Percentiles rank a stretch among this genome's conserved stretches.
These are phyloP conservation scores for Tylochromis polylepis DNA, from an alignment of 2,113 vertebrate species.

Conservation along the genomic window DNA sequence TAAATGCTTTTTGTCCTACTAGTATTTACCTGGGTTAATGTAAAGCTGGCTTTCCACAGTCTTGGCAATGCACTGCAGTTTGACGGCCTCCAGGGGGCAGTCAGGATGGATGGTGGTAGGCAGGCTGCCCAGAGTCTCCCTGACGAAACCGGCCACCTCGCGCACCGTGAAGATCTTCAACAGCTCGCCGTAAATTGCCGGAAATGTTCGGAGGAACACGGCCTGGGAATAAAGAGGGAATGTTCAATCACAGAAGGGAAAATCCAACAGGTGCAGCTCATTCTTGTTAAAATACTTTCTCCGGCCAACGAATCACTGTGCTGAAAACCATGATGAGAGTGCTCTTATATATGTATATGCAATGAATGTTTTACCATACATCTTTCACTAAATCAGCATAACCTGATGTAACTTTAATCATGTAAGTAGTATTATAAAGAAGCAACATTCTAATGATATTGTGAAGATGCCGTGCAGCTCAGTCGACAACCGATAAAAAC, in stretches of 20 bases:
- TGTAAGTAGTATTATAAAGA: background rate
- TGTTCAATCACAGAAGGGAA: background rate
- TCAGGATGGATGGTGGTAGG: conserved; percentile 82
- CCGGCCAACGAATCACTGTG: background rate
- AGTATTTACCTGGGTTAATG: conserved; percentile 83
- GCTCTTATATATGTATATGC: background rate
- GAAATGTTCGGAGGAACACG: conserved; percentile 93
- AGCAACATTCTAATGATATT: background rate
- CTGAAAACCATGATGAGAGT: background rate
- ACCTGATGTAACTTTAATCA: background rate
- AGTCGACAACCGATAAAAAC: background rate
- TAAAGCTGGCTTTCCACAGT: conserved; percentile 95
- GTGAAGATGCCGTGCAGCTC: background rate
- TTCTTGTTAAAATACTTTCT: background rate
- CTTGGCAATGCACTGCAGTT: conserved; percentile 93
- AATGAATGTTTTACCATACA: rapidly evolving
- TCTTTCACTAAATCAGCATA: background rate
- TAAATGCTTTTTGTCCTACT: background rate
- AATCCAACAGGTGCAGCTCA: background rate
- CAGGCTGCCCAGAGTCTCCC: conserved; percentile 92
- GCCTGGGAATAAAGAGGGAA: conserved; percentile 67
- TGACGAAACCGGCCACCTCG: conserved; percentile 91
- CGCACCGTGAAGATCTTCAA: conserved; percentile 92
- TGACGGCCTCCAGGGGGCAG: conserved; percentile 89
- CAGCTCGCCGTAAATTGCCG: conserved; percentile 87